Base-by-base conservation (phyloP, 2,797 vertebrate genomes). In the Premnoplex brunnescens region DNA sequence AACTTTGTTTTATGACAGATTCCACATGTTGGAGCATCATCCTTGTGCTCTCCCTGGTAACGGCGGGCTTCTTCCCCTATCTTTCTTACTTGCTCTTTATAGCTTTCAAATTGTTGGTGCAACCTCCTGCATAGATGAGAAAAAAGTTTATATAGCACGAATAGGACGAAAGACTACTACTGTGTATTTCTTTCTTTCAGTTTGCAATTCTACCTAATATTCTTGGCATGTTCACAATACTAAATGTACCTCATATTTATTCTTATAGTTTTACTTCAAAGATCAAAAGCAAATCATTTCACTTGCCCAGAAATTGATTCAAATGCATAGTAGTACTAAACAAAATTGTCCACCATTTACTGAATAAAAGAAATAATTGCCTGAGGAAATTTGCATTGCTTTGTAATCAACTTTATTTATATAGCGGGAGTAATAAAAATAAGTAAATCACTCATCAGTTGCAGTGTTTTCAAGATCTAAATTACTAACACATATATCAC, bases 1-100 rank as follows among this genome's bases (percentile, higher is more conserved):
- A 99, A 99, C 98, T 99, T 99, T 78, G 99, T 99, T 98, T 99
- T 99, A 94, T 98, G 99, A 97, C 99, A 99, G 97, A 99, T 99
- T 49, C 99, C 99, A 64, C 99, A 99, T 43, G 99, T 99, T 30
- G 99, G 99, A 21, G 99, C 98, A 77, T 99, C 99, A n/a, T 99
- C 99, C 97, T 99, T 99, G 98, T 98, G 99, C 96, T 98, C 99
- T 83, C 98, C 98, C 96, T 99, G 99, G 97, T 99, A 99, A 48
- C 98, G 99, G 48, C 98, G 98, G 0, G 99, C 98, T 97, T 99
- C 99, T 51, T 98, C 99, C 77, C 99, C 99, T 79, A 99, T 99
- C 97, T 99, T 99, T 82, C 98, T 98, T 96, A 99, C 99, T 98
- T 99, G 99, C 90, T 99, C 99, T 97, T 99, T 99, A 97, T 99